Evolutionary conservation across 2,797 vertebrate genomes (phyloP), one percentile per base, ranked within the genome.

Genomic region (Darevskia mixta): DNA sequence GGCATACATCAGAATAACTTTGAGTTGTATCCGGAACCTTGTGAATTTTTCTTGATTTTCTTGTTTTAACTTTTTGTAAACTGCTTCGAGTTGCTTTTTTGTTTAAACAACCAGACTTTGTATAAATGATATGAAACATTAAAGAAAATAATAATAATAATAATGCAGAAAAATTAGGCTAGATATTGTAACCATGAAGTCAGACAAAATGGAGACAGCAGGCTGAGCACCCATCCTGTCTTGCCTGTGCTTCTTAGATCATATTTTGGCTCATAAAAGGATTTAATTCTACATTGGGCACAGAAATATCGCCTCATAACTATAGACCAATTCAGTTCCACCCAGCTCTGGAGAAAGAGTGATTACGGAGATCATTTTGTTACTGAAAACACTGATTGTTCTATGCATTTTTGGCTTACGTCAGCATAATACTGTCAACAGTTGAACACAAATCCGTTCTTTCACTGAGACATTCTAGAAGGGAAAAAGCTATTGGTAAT

Each of bases 391-490:
- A 38, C 10, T n/a, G 66, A 66, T 27, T 87, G 55, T 81, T 73
- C 32, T 58, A 87, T 32, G 35, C 32, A 32, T 75, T 80, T 73
- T 87, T 81, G 69, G 58, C 20, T 87, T 58, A 82, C 27, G 41
- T 38, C 72, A 82, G 8, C 23, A 45, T 27, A 80, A 43, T 23
- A 32, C 55, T 43, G 49, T 41, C 27, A 82, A 82, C 66, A 82
- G 61, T 27, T 35, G 35, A 66, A 73, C 49, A 64, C 29, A 66
- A 17, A 18, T 35, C 29, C 27, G 5, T 17, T 72, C 45, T 87
- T 25, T 11, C 64, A 4, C 66, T 45, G 61, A n/a, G 58, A 66
- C 58, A 76, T 81, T 82, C 64, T 69, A 69, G 66, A 45, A 82
- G 23, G 55, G 69, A 35, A 75, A 27, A 27, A 82, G 71, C 41